These are phyloP conservation scores for Araneus ventricosus DNA, from an alignment of 1,140 invertebrate genomes.

Conservation along the genomic window DNA sequence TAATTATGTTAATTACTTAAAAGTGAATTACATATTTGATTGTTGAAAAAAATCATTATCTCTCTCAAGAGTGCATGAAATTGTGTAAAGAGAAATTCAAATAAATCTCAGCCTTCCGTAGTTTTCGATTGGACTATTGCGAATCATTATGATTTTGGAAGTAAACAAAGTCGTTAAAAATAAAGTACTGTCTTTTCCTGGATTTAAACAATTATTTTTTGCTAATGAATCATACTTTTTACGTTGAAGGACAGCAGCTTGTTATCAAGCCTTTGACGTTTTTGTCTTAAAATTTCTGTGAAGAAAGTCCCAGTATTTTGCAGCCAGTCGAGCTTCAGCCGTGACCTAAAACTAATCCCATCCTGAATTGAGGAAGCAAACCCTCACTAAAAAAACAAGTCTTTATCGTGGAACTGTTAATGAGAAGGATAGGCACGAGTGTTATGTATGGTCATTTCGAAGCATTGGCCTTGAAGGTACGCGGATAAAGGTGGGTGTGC, in stretches of 20 bases:
- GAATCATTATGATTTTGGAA: not conserved
- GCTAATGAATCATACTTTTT: not conserved
- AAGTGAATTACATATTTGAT: no score
- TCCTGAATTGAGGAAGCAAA: not conserved
- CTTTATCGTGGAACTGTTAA: slow-evolving; percentile 74
- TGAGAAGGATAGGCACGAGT: slow-evolving; percentile 73
- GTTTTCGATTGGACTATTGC: not conserved
- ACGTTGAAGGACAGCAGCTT: not conserved
- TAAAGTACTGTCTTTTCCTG: not conserved
- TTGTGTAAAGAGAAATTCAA: no score
- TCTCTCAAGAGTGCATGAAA: no score
- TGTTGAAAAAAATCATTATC: no score
- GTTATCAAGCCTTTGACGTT: not conserved
- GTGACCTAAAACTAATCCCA: slow-evolving; percentile 1
- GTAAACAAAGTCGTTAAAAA: slow-evolving; percentile 34
- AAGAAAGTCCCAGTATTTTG: not conserved
- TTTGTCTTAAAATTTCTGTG: not conserved
- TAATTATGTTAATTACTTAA: no score
- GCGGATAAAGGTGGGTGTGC: slow-evolving; percentile 71
- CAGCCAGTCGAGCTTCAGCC: no score
- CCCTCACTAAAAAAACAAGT: slow-evolving; percentile 50
- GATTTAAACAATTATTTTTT: not conserved
- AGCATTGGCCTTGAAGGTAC: slow-evolving; percentile 64
- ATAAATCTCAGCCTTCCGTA: not conserved
- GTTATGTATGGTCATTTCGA: slow-evolving; percentile 73